phyloP scores from a whole-genome alignment of 2,888 invertebrate species.

The Coelinius sp. region DNA sequence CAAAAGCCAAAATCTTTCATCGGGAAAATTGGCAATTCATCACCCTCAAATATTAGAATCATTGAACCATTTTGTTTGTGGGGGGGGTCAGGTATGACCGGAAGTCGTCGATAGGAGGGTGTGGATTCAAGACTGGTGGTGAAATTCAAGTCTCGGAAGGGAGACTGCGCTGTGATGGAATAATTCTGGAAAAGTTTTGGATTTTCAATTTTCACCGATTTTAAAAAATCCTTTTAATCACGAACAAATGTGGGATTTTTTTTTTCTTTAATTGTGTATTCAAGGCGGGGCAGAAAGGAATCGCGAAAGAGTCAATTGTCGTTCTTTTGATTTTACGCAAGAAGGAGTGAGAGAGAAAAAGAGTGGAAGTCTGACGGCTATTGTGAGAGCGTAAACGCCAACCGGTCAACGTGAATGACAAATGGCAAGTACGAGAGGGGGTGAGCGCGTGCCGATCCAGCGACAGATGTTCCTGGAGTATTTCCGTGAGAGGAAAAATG shows the following conservation, averaged over 20 bases:
- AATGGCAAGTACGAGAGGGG: slow-evolving; percentile 12
- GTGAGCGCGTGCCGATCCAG: slow-evolving; percentile 17
- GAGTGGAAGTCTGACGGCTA: slow-evolving; percentile 29
- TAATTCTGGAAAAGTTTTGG: no score
- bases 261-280: not conserved
- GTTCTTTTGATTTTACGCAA: not conserved
- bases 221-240: no score
- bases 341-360: slow-evolving; percentile 21
- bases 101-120: no score
- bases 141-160: no score
- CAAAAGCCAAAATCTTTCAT: not conserved
- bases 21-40: not conserved
- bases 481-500: slow-evolving; percentile 12
- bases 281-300: not conserved
- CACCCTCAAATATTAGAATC: not conserved
- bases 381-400: slow-evolving; percentile 6
- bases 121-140: no score
- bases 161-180: no score
- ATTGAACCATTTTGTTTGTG: no score
- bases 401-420: slow-evolving; percentile 35
- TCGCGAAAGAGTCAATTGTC: not conserved
- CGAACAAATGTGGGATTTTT: not conserved
- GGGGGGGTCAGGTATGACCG: no score
- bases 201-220: no score
- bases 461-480: slow-evolving; percentile 10